Evolutionary conservation across 2,113 vertebrate genomes (phyloP).

Genomic region (Australoheros scitulus): DNA sequence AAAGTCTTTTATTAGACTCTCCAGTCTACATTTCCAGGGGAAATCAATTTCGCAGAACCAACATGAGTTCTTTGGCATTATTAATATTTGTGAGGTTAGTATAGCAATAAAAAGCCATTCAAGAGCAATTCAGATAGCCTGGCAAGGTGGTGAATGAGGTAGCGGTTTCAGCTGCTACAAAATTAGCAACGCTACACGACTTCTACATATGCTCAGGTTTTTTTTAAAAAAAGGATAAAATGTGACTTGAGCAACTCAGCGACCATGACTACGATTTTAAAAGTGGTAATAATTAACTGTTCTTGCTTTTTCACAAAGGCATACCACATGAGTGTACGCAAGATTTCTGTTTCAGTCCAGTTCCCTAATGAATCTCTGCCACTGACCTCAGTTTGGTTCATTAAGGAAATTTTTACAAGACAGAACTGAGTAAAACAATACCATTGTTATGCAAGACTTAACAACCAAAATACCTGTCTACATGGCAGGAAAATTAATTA

Average conservation of each 20-base stretch:
- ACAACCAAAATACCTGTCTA: background rate
- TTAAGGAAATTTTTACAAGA: background rate
- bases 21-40: slow-evolving; percentile 19
- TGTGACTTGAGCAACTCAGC: background rate
- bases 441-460: background rate
- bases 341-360: background rate
- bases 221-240: background rate
- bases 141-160: background rate
- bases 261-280: background rate
- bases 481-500: background rate
- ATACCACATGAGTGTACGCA: background rate
- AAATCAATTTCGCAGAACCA: slow-evolving; percentile 22
- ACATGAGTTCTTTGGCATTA: background rate
- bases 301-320: background rate
- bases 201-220: background rate
- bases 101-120: background rate
- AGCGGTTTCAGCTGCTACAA: background rate
- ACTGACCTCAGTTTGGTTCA: background rate
- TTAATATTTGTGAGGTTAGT: background rate
- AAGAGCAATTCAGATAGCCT: background rate
- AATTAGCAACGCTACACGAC: background rate
- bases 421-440: background rate
- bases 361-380: background rate
- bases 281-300: background rate
- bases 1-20: slow-evolving; percentile 2